phyloP scores from a whole-genome alignment of 2,113 vertebrate species.

The Nerophis lumbriciformis region DNA sequence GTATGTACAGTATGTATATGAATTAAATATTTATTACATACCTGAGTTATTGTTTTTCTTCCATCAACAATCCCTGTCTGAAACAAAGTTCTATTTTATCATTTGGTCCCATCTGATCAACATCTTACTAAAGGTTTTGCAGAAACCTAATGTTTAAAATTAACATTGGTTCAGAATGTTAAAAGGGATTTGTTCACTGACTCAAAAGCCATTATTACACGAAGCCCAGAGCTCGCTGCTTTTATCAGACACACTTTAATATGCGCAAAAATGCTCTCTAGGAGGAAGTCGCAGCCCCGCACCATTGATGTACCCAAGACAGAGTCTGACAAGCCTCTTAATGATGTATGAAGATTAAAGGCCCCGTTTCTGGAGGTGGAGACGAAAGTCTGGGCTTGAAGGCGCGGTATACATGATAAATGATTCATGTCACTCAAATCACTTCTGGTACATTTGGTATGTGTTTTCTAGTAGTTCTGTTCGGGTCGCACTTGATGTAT shows the following conservation, averaged over 20 bases:
- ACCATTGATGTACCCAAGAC: conserved; percentile 31
- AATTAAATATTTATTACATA: too few species aligned
- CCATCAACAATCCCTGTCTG: not conserved
- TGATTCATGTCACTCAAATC: conserved; percentile 38
- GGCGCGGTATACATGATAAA: conserved; percentile 36
- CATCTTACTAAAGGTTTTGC: not conserved
- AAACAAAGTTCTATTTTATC: not conserved
- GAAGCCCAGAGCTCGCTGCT: conserved; percentile 5
- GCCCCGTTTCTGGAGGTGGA: conserved; percentile 42
- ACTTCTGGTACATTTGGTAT: conserved; percentile 22
- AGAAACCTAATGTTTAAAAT: conserved; percentile 1
- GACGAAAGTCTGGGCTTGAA: conserved; percentile 36
- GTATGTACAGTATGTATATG: too few species aligned
- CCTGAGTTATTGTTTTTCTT: too few species aligned
- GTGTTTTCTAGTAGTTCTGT: conserved; percentile 21
- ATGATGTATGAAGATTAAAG: conserved; percentile 57
- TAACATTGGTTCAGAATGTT: not conserved
- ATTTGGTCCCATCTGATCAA: not conserved
- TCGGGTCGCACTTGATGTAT: conserved; percentile 10
- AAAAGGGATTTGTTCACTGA: not conserved
- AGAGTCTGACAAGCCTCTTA: conserved; percentile 40
- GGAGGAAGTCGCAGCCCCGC: conserved; percentile 12
- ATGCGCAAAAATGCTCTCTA: conserved; percentile 27
- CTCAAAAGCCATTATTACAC: conserved; percentile 18
- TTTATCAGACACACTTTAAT: conserved; percentile 26